Conservation (phyloP, 2,113 vertebrate genomes). For the Cygnus buccinator region DNA sequence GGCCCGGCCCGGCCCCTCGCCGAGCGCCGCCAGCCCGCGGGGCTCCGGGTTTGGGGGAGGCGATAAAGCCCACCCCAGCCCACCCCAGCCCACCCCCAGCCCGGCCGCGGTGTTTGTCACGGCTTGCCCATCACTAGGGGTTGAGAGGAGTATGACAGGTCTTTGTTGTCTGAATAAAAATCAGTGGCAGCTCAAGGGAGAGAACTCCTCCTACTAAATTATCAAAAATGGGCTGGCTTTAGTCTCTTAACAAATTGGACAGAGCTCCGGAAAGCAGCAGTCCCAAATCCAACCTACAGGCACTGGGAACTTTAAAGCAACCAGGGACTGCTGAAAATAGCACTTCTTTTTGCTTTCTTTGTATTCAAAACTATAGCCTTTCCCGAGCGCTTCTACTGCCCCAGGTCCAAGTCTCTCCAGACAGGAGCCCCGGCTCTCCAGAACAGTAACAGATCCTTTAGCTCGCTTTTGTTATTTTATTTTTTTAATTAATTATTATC, state of each 20-base stretch:
- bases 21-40: constrained; percentile 5
- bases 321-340: constrained; percentile 79
- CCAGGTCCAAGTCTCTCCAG: constrained; percentile 52
- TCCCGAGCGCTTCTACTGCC: constrained; percentile 42
- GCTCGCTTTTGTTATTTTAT: constrained; percentile 55
- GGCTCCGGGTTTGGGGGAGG: constrained; percentile 48
- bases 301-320: constrained; percentile 87
- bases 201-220: constrained; percentile 99
- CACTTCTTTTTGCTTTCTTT: constrained; percentile 77
- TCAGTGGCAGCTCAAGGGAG: constrained; percentile 86
- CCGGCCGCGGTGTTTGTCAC: constrained; percentile 77
- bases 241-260: constrained; percentile 97
- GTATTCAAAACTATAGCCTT: constrained; percentile 74
- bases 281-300: constrained; percentile 93
- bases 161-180: constrained; percentile 99
- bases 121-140: constrained; percentile 82
- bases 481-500: constrained; percentile 53
- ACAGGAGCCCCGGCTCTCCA: constrained; percentile 63
- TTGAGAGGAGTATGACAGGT: constrained; percentile 93
- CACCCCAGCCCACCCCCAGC: neutral
- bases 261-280: constrained; percentile 89
- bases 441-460: constrained; percentile 55
- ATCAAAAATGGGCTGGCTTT: constrained; percentile 98
- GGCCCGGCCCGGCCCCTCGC: neutral
- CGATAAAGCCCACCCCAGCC: constrained; percentile 54